These are phyloP conservation scores for Caenorhabditis sp. DNA, from an alignment of 2,888 invertebrate species.

Conservation along the genomic window DNA sequence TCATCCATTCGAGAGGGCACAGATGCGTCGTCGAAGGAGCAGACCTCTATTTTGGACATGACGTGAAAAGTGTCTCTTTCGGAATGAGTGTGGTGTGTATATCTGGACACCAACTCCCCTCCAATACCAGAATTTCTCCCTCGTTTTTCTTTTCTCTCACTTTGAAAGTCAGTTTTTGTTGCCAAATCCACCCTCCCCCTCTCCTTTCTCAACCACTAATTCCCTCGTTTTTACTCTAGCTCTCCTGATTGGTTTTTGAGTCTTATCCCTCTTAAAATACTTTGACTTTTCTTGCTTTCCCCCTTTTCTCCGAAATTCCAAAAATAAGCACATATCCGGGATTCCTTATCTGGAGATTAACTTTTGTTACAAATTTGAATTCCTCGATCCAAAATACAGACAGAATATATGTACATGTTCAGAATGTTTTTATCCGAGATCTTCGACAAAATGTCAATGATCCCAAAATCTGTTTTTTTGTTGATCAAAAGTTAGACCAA, in stretches of 20 bases:
- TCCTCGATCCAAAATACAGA: too few species aligned
- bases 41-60: constrained; percentile 46
- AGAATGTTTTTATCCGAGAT: background rate
- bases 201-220: constrained; percentile 23
- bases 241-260: constrained; percentile 37
- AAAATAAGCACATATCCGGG: background rate
- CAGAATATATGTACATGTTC: too few species aligned
- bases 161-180: constrained; percentile 39
- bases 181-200: constrained; percentile 32
- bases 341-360: background rate
- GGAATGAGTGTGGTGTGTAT: constrained; percentile 35
- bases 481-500: constrained; percentile 23
- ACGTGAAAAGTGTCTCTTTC: constrained; percentile 40
- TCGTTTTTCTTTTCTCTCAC: constrained; percentile 27
- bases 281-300: constrained; percentile 11
- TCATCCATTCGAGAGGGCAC: constrained; percentile 44
- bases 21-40: constrained; percentile 29
- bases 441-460: background rate
- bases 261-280: constrained; percentile 13
- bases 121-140: constrained; percentile 3
- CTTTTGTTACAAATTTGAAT: too few species aligned
- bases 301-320: background rate
- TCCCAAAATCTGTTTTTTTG: background rate
- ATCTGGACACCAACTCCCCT: constrained; percentile 39
- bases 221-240: constrained; percentile 27